Evolutionary conservation across 2,888 invertebrate species (phyloP), one percentile per base, ranked within the genome.

Genomic region (Desoria tigrina): DNA sequence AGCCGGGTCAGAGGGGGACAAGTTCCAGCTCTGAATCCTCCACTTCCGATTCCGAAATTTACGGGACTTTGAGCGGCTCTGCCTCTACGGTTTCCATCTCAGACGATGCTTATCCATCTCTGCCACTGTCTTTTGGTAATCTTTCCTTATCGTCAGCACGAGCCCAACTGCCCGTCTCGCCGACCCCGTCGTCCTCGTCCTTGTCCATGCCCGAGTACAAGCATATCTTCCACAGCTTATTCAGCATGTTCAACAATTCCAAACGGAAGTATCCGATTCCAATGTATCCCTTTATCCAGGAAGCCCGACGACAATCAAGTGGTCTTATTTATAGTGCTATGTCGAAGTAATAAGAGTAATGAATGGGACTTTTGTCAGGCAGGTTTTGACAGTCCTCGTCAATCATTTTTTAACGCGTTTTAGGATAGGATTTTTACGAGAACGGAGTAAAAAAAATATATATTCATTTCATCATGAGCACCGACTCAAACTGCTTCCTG

Each of bases 201-300:
- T 56, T 65, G 59, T 28, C 63, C 54, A 51, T 69, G 57, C 73
- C 73, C 63, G 71, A 71, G 66, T 73, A 71, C 71, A 73, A 73
- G 73, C 69, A 67, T 56, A 73, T 73, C 54, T 62, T 73, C 58
- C 66, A 67, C 58, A 73, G 66, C 63, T 69, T 73, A 59, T 71
- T 73, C 65, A 68, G 60, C 60, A 49, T 72, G 55, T 71, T 71
- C 63, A 71, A 71, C 50, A 65, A 68, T 71, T 71, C 71, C 68
- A 68, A 68, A 49, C 58, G 71, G 54, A 71, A 71, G 63, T 71
- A 71, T 59, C 71, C 71, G 59, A 71, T 71, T 65, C 71, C 71
- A 54, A 61, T 66, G 65, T 71, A 71, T 61, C 66, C 68, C 37
- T 66, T 66, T 61, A 66, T 68, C 27, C 64, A 64, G 23, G 59